Evolutionary conservation across 1,140 invertebrate genomes (phyloP), one percentile per base, ranked within the genome.

Genomic region (Cyclargus thomasi): DNA sequence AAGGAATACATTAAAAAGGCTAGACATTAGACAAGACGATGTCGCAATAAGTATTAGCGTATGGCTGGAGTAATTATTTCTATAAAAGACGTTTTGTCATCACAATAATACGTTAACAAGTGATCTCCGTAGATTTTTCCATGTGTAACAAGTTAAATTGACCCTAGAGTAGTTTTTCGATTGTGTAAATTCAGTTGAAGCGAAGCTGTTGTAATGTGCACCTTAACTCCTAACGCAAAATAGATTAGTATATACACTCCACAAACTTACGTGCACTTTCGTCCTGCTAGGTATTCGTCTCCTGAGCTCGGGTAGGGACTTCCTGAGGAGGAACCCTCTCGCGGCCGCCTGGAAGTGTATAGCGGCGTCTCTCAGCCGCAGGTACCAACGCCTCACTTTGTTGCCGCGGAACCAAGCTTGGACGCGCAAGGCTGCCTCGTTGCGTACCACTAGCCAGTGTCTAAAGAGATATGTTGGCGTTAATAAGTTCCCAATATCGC

Each of bases 371-470:
- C 92, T 91, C 0, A 97, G 80, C 63, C 93, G 93, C 63, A 93
- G 85, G 78, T 93, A 96, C 93, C 94, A 95, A 22, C 91, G 92
- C 14, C 94, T 90, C 17, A 92, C 92, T 65, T 92, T 92, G 73
- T 94, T 94, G 10, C 93, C 92, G 68, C 95, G 88, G 95, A 96
- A 97, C 59, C 92, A 91, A 59, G 94, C 92, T 80, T 98, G 97
- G 67, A 98, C 95, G 62, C 93, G 93, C 11, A 93, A 87, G 0
- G 94, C 95, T 1, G 97, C 96, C 20, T 93, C 86, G 76, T 84
- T 79, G 0, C 87, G 82, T 10, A 73, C 63, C 10, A 70, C 67
- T 18, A 88, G 70, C 88, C 88, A 90, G 70, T 90, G 87, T 53
- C 90, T 91, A 53, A 53, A 14, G 47, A 53, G 47, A 53, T 16